These are phyloP conservation scores for Planiliza haematocheilus DNA, from an alignment of 2,113 vertebrate species.

Conservation along the genomic window DNA sequence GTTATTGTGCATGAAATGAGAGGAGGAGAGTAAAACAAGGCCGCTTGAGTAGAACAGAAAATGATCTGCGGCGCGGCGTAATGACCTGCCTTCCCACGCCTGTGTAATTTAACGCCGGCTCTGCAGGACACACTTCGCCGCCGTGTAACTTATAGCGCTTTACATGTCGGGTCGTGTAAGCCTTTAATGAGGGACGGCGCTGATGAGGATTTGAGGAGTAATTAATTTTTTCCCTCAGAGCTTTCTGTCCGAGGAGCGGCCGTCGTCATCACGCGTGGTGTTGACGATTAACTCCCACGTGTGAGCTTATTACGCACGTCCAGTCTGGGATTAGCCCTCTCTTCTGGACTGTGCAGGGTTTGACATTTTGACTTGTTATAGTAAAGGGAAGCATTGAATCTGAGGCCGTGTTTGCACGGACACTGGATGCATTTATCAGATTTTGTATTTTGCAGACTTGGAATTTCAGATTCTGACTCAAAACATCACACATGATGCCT, in stretches of 20 bases:
- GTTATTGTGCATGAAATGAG: constrained; percentile 74
- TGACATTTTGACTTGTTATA: too few relatives aligned
- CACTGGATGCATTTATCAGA: too few relatives aligned
- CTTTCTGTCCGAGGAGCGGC: not conserved
- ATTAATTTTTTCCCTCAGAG: constrained; percentile 33
- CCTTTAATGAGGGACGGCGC: constrained; percentile 47
- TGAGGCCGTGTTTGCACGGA: too few relatives aligned
- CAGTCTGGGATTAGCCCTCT: too few relatives aligned
- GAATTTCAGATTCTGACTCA: too few relatives aligned
- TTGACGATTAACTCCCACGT: not conserved
- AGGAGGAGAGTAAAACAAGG: constrained; percentile 68
- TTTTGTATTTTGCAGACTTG: too few relatives aligned
- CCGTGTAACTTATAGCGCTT: constrained; percentile 37
- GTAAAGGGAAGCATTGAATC: too few relatives aligned
- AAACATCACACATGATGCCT: too few relatives aligned
- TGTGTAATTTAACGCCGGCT: constrained; percentile 46
- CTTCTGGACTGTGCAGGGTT: too few relatives aligned
- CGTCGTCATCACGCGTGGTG: not conserved
- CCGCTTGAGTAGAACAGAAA: constrained; percentile 50
- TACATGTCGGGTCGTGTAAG: constrained; percentile 50
- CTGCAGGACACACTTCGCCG: constrained; percentile 42
- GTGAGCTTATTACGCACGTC: too few relatives aligned
- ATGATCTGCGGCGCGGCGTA: constrained; percentile 51
- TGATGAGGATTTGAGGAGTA: constrained; percentile 44
- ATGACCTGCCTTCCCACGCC: constrained; percentile 60